Percentiles rank a stretch among this genome's conserved stretches.
These are phyloP conservation scores for Synergus itoensis DNA, from an alignment of 2,888 invertebrate genomes.

Conservation along the genomic window DNA sequence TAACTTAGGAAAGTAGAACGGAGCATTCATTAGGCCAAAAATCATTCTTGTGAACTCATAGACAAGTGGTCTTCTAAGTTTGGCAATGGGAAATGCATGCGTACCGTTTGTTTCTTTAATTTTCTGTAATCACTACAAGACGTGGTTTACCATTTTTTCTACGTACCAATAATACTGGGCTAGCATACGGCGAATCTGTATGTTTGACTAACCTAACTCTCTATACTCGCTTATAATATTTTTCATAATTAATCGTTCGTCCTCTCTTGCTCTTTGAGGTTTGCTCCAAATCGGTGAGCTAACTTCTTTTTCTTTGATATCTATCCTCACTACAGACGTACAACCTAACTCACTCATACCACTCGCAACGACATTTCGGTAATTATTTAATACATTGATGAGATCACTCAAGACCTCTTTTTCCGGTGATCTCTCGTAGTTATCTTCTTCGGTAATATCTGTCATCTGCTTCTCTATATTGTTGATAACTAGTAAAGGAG, in stretches of 20 bases:
- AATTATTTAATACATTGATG: background rate
- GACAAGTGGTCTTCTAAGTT: too few species aligned
- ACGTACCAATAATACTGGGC: too few species aligned
- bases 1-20: slow-evolving; percentile 53
- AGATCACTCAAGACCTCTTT: background rate
- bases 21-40: slow-evolving; percentile 57
- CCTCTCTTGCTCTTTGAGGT: background rate
- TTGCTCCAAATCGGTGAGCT: background rate
- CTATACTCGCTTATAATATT: too few species aligned
- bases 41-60: slow-evolving; percentile 45
- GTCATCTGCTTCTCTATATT: background rate
- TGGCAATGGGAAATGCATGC: too few species aligned
- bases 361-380: background rate
- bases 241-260: background rate
- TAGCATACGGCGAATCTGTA: too few species aligned
- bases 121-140: too few species aligned
- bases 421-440: too few species aligned
- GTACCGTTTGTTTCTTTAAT: too few species aligned
- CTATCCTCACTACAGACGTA: background rate
- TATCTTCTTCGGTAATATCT: background rate
- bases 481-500: background rate
- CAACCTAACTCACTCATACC: background rate
- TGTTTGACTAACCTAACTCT: too few species aligned
- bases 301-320: background rate
- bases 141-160: too few species aligned